phyloP scores from a whole-genome alignment of 2,797 vertebrate genomes.

The Pangasius sanitwongsei region DNA sequence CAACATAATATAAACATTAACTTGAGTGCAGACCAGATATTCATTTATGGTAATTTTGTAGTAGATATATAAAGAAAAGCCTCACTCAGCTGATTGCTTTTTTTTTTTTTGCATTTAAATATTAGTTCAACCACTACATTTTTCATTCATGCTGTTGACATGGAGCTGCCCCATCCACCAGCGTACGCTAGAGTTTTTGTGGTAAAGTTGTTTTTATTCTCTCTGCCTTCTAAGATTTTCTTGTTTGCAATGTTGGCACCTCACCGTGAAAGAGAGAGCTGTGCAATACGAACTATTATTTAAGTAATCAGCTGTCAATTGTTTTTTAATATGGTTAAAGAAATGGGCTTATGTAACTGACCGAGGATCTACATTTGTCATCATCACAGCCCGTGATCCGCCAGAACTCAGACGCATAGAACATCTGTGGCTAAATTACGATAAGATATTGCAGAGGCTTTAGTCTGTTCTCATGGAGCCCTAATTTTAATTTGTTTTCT shows the following conservation, averaged over 20 bases:
- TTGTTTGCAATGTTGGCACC: background rate
- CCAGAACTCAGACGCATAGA: too few relatives aligned
- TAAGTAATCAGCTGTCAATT: background rate
- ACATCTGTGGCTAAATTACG: background rate
- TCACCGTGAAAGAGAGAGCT: background rate
- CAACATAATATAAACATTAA: too few relatives aligned
- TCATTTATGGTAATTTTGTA: too few relatives aligned
- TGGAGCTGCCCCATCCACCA: background rate
- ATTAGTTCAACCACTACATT: background rate
- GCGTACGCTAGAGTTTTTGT: background rate
- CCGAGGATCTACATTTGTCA: too few relatives aligned
- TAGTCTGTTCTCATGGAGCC: background rate
- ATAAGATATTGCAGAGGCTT: background rate
- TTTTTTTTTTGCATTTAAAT: too few relatives aligned
- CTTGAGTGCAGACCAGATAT: too few relatives aligned
- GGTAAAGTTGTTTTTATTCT: background rate
- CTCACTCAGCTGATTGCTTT: too few relatives aligned
- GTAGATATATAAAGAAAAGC: too few relatives aligned
- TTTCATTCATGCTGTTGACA: background rate
- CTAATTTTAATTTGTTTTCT: background rate
- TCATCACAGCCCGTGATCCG: too few relatives aligned
- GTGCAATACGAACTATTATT: background rate
- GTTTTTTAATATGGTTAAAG: too few relatives aligned
- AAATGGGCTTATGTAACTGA: too few relatives aligned
- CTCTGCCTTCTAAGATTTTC: too few relatives aligned